Evolutionary conservation across 2,113 vertebrate species (phyloP), one percentile per base, ranked within the genome.

Genomic region (Balaeniceps rex): DNA sequence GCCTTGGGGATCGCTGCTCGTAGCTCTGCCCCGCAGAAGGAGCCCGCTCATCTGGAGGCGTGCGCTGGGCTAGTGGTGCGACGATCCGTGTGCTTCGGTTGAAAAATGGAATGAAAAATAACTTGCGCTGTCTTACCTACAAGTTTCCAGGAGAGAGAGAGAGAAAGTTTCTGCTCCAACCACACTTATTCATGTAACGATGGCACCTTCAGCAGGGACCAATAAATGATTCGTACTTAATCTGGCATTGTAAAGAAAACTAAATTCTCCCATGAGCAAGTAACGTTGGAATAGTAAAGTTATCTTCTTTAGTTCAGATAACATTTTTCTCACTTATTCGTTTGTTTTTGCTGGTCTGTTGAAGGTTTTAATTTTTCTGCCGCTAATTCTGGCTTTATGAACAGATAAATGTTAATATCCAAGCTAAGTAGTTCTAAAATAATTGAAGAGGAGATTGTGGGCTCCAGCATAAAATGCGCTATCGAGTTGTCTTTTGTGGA

Each of bases 51-150:
- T 10, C 19, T 9, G 31, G 55, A 78, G 57, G 14, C 7, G 42
- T 6, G n/a, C 2, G 4, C 44, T 49, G 4, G 2, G 40, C 28
- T 11, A 3, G 23, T 2, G 31, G 21, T 11, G 47, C 42, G 42
- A 42, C 5, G 1, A 12, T 34, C 74, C 16, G 3, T 10, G 29
- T 33, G n/a, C 70, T 76, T 63, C 49, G 12, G 49, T 8, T 63
- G 15, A 44, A 36, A 51, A 70, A 52, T 12, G 19, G 36, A 51
- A 44, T n/a, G 38, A 44, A 44, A 51, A 34, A 9, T 5, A 36
- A 22, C 36, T 49, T 52, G 44, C 4, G 2, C 38, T 72, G 34
- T 34, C 10, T 77, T 57, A n/a, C 22, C 42, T 71, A 47, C 47
- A 24, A 15, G 40, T 24, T 82, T 64, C 61, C 0, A 4, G 49